A percentile compares a stretch with the other conserved stretches of the same genome.
phyloP scores from a whole-genome alignment of 1,140 invertebrate species.

The Micrasema minimum region DNA sequence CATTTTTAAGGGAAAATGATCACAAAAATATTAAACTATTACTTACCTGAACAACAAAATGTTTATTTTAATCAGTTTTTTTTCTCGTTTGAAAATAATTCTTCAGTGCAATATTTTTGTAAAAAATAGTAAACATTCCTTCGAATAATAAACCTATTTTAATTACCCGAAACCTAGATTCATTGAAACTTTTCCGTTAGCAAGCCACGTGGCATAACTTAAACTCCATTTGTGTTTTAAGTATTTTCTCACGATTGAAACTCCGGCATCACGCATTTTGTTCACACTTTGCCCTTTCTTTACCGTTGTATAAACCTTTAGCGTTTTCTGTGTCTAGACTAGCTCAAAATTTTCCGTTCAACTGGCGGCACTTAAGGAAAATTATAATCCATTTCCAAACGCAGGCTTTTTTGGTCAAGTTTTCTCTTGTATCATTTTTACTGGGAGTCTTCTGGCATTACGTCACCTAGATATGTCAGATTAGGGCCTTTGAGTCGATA shows the following conservation, averaged over 20 bases:
- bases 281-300: constrained; percentile 13
- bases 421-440: constrained; percentile 8
- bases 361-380: neutral
- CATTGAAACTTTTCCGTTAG: neutral
- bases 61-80: too few relatives aligned
- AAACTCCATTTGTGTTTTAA: constrained; percentile 1
- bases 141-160: too few relatives aligned
- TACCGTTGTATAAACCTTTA: constrained; percentile 20
- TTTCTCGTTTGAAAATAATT: too few relatives aligned
- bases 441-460: neutral
- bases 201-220: neutral
- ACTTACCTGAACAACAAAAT: too few relatives aligned
- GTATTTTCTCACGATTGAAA: constrained; percentile 26
- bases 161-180: too few relatives aligned
- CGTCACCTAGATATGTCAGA: neutral
- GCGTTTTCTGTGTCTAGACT: neutral
- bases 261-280: constrained; percentile 8
- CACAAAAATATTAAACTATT: too few relatives aligned
- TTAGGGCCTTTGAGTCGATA: constrained; percentile 10
- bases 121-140: too few relatives aligned
- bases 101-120: too few relatives aligned
- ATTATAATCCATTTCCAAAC: neutral
- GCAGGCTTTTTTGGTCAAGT: too few relatives aligned
- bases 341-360: neutral
- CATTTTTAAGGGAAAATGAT: too few relatives aligned